Evolutionary conservation across 2,113 vertebrate genomes (phyloP).

Genomic region (Catharus fuscescens): DNA sequence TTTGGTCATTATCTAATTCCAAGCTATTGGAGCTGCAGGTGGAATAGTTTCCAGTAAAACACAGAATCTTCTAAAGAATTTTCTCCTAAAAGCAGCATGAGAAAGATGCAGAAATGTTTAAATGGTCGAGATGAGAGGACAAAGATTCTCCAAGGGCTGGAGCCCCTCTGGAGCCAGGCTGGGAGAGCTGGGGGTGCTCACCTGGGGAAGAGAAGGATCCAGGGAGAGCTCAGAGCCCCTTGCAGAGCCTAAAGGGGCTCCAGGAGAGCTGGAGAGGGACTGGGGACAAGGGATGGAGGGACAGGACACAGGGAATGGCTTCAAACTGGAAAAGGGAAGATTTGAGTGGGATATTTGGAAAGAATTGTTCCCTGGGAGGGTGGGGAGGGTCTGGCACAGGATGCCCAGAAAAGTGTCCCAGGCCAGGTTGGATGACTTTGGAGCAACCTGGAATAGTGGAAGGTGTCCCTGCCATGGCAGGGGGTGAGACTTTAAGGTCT

Average conservation of each 20-base stretch:
- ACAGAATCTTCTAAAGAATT: not conserved
- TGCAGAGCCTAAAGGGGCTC: not conserved
- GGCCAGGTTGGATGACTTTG: accelerated
- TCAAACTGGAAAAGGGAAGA: too few species aligned
- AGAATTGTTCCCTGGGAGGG: not conserved
- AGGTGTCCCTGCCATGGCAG: not conserved
- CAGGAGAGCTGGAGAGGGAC: not conserved
- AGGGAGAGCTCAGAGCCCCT: not conserved
- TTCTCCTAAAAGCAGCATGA: not conserved
- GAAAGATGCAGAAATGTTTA: not conserved
- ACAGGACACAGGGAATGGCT: not conserved
- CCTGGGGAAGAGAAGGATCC: not conserved
- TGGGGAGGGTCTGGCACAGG: accelerated
- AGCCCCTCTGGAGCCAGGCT: not conserved
- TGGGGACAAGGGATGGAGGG: not conserved
- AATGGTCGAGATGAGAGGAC: accelerated
- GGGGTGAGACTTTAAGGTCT: not conserved
- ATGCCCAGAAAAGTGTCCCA: not conserved
- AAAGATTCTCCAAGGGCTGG: not conserved
- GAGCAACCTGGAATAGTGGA: accelerated
- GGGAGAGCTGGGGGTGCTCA: not conserved
- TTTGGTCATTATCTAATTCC: not conserved
- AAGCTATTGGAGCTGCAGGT: not conserved
- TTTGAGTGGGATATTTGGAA: not conserved
- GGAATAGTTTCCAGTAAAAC: not conserved